Evolutionary conservation across 2,888 invertebrate genomes (phyloP).

Genomic region (Subacronicta megacephala): DNA sequence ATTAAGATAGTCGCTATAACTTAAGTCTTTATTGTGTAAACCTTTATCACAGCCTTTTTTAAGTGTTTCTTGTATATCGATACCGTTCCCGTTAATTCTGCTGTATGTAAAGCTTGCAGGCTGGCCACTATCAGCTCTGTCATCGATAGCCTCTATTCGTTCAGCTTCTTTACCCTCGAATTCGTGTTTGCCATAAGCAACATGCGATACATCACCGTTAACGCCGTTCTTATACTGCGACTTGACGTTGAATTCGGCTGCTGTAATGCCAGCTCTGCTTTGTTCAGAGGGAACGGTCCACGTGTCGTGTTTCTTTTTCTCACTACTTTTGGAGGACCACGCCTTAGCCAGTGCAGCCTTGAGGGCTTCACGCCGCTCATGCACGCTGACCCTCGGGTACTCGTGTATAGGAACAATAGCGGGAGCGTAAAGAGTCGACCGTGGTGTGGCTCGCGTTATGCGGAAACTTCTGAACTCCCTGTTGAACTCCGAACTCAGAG

Average conservation of each 20-base stretch:
- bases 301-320: slow-evolving; percentile 84
- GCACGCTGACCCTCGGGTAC: slow-evolving; percentile 90
- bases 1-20: slow-evolving; percentile 84
- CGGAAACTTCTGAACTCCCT: slow-evolving; percentile 90
- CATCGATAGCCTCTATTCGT: slow-evolving; percentile 73
- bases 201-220: slow-evolving; percentile 79
- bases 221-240: slow-evolving; percentile 75
- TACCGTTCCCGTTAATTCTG: slow-evolving; percentile 79
- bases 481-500: slow-evolving; percentile 91
- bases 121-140: slow-evolving; percentile 75
- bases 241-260: slow-evolving; percentile 78
- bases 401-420: slow-evolving; percentile 90
- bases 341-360: slow-evolving; percentile 87
- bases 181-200: slow-evolving; percentile 83
- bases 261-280: slow-evolving; percentile 75
- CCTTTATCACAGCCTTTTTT: slow-evolving; percentile 89
- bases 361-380: slow-evolving; percentile 86
- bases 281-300: slow-evolving; percentile 83
- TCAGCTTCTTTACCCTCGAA: slow-evolving; percentile 83
- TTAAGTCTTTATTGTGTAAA: slow-evolving; percentile 85
- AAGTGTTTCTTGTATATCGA: slow-evolving; percentile 86
- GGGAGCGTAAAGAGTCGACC: slow-evolving; percentile 85
- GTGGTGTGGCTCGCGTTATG: slow-evolving; percentile 86
- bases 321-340: slow-evolving; percentile 84
- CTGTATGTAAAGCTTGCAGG: slow-evolving; percentile 79